A percentile compares a stretch with the other conserved stretches of the same genome.
phyloP scores from a whole-genome alignment of 2,888 invertebrate species.

The Resseliella maxima region DNA sequence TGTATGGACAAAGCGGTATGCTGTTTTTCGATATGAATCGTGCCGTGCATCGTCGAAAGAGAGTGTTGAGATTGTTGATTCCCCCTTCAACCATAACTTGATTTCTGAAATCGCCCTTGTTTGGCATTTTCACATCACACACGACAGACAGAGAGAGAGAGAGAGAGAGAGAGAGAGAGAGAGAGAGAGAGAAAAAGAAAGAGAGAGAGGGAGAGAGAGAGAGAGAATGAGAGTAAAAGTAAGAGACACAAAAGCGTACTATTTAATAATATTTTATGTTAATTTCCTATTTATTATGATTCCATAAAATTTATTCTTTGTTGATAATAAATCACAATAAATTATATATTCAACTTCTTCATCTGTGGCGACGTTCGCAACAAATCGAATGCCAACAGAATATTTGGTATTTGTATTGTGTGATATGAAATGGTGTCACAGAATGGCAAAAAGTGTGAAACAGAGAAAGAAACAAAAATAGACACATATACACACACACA shows the following conservation, averaged over 20 bases:
- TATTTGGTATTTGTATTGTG: not conserved
- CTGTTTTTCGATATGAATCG: not conserved
- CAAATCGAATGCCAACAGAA: conserved; percentile 34
- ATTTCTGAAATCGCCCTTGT: conserved; percentile 42
- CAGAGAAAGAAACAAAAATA: not conserved
- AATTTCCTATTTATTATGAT: conserved; percentile 56
- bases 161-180: too few relatives aligned
- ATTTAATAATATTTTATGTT: conserved; percentile 56
- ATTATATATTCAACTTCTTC: conserved; percentile 53
- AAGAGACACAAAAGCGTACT: conserved; percentile 54
- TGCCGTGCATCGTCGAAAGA: not conserved
- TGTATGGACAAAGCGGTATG: not conserved
- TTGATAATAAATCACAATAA: conserved; percentile 56
- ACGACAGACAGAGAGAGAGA: not conserved
- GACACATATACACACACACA: not conserved
- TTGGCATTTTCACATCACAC: not conserved
- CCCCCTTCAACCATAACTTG: not conserved
- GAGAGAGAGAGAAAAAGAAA: too few relatives aligned
- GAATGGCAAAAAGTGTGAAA: too few relatives aligned
- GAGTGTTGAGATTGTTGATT: not conserved
- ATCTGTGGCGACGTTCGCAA: conserved; percentile 29
- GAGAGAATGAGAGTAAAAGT: too few relatives aligned
- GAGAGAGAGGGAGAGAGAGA: too few relatives aligned
- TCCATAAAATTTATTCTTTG: conserved; percentile 56
- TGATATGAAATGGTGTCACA: too few relatives aligned